A percentile compares a stretch with the other conserved stretches of the same genome.
phyloP scores from a whole-genome alignment of 2,113 vertebrate genomes.

The Petrocephalus zakoni region DNA sequence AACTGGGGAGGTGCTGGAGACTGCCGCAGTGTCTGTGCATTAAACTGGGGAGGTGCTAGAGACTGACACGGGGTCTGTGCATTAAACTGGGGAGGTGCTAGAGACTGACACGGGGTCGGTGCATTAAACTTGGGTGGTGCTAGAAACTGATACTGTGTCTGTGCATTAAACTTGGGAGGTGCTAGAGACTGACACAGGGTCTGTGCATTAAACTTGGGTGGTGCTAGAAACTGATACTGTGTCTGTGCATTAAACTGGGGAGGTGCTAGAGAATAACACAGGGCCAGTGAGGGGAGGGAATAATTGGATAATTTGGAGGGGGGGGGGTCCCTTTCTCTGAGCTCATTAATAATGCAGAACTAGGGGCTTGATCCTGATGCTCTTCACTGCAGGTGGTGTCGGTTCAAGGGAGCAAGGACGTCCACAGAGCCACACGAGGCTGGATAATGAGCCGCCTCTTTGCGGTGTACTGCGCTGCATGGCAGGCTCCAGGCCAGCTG shows the following conservation, averaged over 20 bases:
- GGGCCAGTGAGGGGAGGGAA: neutral
- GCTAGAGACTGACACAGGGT: no score
- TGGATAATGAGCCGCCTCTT: neutral
- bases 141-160: neutral
- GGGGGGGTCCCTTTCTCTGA: neutral
- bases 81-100: neutral
- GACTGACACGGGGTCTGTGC: neutral
- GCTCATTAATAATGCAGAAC: neutral
- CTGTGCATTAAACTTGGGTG: neutral
- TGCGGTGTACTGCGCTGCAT: neutral
- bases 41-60: neutral
- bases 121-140: no score
- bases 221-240: neutral
- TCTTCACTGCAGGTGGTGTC: conserved; percentile 12
- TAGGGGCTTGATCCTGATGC: conserved; percentile 6
- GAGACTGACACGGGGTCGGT: neutral
- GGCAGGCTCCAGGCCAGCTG: neutral
- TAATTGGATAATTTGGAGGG: neutral
- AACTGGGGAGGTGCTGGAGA: neutral
- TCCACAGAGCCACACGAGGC: neutral
- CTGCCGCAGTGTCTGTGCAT: no score
- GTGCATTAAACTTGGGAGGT: neutral
- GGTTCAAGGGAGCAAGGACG: neutral
- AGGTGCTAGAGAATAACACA: neutral
- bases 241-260: neutral